Evolutionary conservation across 1,140 invertebrate species (phyloP).

Genomic region (Drosophila suzukii): DNA sequence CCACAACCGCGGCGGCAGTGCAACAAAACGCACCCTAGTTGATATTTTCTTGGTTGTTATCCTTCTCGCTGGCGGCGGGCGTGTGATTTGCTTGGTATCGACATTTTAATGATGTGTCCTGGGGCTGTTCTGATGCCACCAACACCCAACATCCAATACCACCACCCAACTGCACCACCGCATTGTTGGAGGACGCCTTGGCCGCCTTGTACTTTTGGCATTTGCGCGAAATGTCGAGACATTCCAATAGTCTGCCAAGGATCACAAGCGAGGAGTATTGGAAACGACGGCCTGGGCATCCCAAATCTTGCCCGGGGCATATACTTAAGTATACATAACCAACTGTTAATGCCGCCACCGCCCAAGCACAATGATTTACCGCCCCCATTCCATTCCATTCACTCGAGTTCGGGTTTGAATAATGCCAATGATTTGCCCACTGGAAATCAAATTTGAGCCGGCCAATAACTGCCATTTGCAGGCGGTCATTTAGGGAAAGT

Average conservation of each 20-base stretch:
- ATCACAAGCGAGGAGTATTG: neutral
- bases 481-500: slow-evolving; percentile 10
- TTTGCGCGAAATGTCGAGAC: slow-evolving; percentile 62
- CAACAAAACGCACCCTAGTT: slow-evolving; percentile 47
- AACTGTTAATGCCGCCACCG: slow-evolving; percentile 67
- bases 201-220: slow-evolving; percentile 72
- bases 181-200: slow-evolving; percentile 45
- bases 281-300: slow-evolving; percentile 31
- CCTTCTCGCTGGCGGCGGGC: slow-evolving; percentile 70
- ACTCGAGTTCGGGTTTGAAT: slow-evolving; percentile 27
- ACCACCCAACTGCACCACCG: neutral
- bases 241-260: slow-evolving; percentile 45
- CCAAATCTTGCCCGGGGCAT: slow-evolving; percentile 46
- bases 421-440: slow-evolving; percentile 64
- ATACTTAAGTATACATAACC: slow-evolving; percentile 58
- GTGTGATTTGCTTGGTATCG: slow-evolving; percentile 83
- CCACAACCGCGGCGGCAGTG: slow-evolving; percentile 11
- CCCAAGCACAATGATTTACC: slow-evolving; percentile 57
- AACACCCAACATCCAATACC: slow-evolving; percentile 3
- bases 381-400: neutral
- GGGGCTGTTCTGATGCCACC: slow-evolving; percentile 43
- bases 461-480: slow-evolving; percentile 70
- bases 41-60: slow-evolving; percentile 62
- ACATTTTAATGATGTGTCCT: slow-evolving; percentile 84
- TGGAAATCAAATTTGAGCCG: slow-evolving; percentile 34